phyloP scores from a whole-genome alignment of 1,140 invertebrate genomes.

The Lasioglossum baleicum region DNA sequence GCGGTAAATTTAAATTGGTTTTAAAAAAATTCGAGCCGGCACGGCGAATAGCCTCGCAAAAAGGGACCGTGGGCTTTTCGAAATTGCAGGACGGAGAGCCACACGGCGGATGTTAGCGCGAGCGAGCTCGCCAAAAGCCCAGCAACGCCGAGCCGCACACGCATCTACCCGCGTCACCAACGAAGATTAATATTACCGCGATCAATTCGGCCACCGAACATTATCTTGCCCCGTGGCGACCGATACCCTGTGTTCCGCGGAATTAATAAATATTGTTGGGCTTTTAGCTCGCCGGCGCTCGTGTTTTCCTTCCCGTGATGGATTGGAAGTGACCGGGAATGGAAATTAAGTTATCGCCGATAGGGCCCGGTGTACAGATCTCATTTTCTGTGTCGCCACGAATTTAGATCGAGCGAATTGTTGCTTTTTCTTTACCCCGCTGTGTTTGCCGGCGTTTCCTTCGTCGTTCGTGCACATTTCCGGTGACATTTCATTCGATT shows the following conservation, averaged over 20 bases:
- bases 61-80: conserved; percentile 35
- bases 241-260: not conserved
- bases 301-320: not conserved
- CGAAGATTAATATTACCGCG: conserved; percentile 42
- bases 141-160: no score
- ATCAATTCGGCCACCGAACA: conserved; percentile 22
- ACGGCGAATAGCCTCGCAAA: conserved; percentile 56
- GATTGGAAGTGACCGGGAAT: not conserved
- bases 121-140: no score
- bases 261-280: not conserved
- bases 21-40: conserved; percentile 62
- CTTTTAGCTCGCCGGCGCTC: not conserved
- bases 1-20: conserved; percentile 68
- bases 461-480: no score
- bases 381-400: not conserved
- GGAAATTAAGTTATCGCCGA: conserved; percentile 1
- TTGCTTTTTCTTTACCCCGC: no score
- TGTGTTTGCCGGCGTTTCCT: no score
- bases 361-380: not conserved
- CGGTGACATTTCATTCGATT: no score
- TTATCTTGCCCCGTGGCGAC: conserved; percentile 7
- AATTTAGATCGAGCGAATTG: no score
- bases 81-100: conserved; percentile 53
- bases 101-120: no score
- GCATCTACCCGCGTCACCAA: not conserved